phyloP scores from a whole-genome alignment of 2,888 invertebrate species.

The Pristionchus arcanus region DNA sequence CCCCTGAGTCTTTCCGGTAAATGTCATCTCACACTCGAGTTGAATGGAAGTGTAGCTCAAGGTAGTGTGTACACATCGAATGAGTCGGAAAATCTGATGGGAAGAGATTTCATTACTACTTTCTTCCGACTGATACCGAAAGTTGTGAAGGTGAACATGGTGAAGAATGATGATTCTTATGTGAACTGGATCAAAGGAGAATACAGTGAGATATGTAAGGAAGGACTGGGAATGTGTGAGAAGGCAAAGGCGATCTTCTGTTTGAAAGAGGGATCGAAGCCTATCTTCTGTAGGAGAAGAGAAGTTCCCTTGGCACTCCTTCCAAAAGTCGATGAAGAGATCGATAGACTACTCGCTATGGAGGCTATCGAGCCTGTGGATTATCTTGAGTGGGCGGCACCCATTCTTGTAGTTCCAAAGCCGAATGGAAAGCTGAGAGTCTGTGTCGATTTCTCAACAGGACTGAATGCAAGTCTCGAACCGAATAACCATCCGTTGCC shows the following conservation, averaged over 20 bases:
- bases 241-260: background rate
- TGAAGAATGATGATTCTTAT: background rate
- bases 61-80: background rate
- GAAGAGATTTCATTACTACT: background rate
- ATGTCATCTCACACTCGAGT: slow-evolving; percentile 3
- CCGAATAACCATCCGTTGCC: no score
- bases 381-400: background rate
- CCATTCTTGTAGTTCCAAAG: no score
- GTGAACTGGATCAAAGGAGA: background rate
- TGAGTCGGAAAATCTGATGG: background rate
- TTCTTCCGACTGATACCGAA: background rate
- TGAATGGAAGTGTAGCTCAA: no score
- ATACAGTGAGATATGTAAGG: no score
- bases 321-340: background rate
- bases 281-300: background rate
- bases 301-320: background rate
- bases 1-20: background rate
- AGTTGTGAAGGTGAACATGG: background rate
- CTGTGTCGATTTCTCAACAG: background rate
- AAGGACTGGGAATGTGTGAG: background rate
- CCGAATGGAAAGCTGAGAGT: background rate
- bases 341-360: background rate
- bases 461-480: background rate
- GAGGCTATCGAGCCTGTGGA: no score
- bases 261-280: background rate